These are phyloP conservation scores for Megamerina dolium DNA, from an alignment of 2,888 invertebrate species.

Conservation along the genomic window DNA sequence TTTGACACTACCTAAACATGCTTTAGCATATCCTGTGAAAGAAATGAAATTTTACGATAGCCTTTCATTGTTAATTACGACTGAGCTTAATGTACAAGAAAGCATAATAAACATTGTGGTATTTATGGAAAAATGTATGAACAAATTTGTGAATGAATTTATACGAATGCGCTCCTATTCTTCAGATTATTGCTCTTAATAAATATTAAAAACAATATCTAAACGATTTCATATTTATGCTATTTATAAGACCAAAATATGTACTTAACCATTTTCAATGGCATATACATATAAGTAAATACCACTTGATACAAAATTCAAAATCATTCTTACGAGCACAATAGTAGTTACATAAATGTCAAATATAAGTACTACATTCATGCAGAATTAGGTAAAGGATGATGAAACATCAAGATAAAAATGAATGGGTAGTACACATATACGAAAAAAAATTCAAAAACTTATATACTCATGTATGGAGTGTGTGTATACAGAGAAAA, in stretches of 20 bases:
- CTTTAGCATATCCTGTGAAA: no score
- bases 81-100: no score
- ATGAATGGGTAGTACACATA: neutral
- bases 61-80: no score
- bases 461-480: neutral
- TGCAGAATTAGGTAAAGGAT: neutral
- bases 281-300: neutral
- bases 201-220: no score
- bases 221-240: no score
- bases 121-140: no score
- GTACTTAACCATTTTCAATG: neutral
- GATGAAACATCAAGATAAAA: neutral
- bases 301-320: no score
- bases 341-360: neutral
- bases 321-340: no score
- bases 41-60: no score
- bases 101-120: no score
- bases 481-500: conserved; percentile 11
- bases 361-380: neutral
- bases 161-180: neutral
- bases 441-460: neutral
- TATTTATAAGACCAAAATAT: neutral
- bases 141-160: neutral
- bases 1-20: no score
- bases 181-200: no score